Base-by-base conservation (phyloP, 2,888 invertebrate species). In the Torymus auratus region DNA sequence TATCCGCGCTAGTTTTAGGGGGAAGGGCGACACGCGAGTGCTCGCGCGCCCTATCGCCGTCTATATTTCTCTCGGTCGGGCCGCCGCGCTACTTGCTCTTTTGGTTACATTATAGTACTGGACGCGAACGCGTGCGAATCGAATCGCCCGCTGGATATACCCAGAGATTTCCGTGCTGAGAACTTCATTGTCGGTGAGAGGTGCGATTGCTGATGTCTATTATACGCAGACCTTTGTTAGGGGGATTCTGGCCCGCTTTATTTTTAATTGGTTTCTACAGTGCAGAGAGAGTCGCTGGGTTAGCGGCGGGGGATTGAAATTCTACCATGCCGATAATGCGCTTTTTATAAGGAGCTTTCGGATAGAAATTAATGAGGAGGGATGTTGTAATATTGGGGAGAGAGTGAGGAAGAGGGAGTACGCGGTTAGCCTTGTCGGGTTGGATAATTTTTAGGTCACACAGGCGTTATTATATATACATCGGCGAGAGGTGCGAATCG, bases 1-100 rank as follows among this genome's bases (percentile, higher is more conserved):
- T 87, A 88, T 85, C 85, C 84, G 82, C 84, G 82, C 84, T 85
- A 85, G 85, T 87, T 88, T 85, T 84, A 83, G 85, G 74, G 82
- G 78, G 20, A 20, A 7, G 28, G 7, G 1, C 41, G 81, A 82
- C 83, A 82, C 82, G 81, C 82, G 70, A 78, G 74, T 75, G 80
- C 81, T 60, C 81, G 55, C 14, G 10, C 55, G 58, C 80, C 75
- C 79, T 81, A 72, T 82, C 82, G 17, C 78, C 58, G 65, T 67
- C 71, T 80, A 55, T 65, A 74, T 76, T 73, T 65, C 71, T n/a
- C 53, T n/a, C 11, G 3, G 13, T 23, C 41, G 7, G 10, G 5
- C 17, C 52, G 52, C 53, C 13, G 14, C 20, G 41, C 7, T 41
- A 28, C 28, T 41, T 17, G 23, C 68, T n/a, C 60, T 41, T 60